Evolutionary conservation across 2,797 vertebrate species (phyloP).

Genomic region (Malacoctenus gilli): DNA sequence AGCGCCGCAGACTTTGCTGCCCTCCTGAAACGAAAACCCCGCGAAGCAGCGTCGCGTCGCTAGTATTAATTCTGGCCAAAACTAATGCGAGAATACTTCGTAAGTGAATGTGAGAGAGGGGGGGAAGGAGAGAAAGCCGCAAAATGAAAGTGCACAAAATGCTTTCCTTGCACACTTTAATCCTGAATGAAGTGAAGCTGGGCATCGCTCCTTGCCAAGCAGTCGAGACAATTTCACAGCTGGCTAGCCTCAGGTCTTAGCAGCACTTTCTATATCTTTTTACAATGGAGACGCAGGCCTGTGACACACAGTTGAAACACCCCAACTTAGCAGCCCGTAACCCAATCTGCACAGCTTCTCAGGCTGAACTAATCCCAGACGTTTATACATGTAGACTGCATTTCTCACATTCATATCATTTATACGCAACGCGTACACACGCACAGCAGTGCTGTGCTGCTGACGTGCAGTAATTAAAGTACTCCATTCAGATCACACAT

Average conservation of each 20-base stretch:
- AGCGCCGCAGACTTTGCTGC: conserved; percentile 54
- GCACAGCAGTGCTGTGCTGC: conserved; percentile 26
- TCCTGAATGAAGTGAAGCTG: conserved; percentile 63
- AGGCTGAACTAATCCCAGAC: conserved; percentile 69
- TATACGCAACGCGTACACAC: conserved; percentile 31
- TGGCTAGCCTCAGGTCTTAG: conserved; percentile 76
- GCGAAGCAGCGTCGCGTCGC: conserved; percentile 53
- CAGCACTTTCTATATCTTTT: conserved; percentile 64
- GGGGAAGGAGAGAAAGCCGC: conserved; percentile 18
- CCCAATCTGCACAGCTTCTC: conserved; percentile 63
- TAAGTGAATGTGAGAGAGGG: conserved; percentile 29
- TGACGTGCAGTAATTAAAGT: conserved; percentile 56
- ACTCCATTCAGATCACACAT: conserved; percentile 37
- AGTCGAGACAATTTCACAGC: conserved; percentile 79
- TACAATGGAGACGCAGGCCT: conserved; percentile 65
- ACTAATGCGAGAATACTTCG: conserved; percentile 64
- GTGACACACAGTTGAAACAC: conserved; percentile 66
- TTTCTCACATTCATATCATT: conserved; percentile 34
- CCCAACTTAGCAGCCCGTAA: conserved; percentile 63
- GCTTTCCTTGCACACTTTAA: conserved; percentile 67
- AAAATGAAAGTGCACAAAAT: conserved; percentile 65
- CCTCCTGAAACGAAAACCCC: conserved; percentile 57
- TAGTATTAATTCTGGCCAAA: conserved; percentile 63
- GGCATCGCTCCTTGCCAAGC: conserved; percentile 55
- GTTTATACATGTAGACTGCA: conserved; percentile 51